Percentiles rank a stretch among this genome's conserved stretches.
phyloP scores from a whole-genome alignment of 2,888 invertebrate species.

The Epistrophe eligans region DNA sequence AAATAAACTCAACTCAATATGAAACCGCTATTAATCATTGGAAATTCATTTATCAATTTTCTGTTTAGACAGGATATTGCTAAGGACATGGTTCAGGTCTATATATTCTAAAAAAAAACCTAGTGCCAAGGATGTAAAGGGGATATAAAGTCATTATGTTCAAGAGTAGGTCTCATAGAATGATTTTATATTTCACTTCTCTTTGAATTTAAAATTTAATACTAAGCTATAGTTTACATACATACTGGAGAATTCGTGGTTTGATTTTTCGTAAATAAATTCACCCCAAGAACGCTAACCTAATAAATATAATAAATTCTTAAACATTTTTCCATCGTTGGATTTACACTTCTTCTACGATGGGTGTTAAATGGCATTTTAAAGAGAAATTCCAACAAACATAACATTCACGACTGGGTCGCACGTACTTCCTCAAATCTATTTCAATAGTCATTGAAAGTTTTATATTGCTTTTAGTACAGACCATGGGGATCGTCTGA shows the following conservation, averaged over 20 bases:
- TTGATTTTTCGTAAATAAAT: not conserved
- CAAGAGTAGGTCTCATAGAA: not conserved
- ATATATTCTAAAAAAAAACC: not conserved
- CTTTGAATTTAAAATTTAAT: not conserved
- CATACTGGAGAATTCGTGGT: not conserved
- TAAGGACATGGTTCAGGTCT: conserved; percentile 37
- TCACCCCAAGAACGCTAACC: no score
- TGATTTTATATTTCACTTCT: not conserved
- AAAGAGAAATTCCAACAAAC: no score
- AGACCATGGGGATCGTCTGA: no score
- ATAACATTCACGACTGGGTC: no score
- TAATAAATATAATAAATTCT: no score
- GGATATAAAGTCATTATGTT: not conserved
- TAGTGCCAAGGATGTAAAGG: not conserved
- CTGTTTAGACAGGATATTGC: conserved; percentile 52
- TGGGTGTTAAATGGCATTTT: no score
- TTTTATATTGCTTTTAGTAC: no score
- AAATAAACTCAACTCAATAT: conserved; percentile 53
- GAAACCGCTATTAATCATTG: conserved; percentile 71
- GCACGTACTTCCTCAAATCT: no score
- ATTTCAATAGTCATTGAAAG: no score
- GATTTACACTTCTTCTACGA: no score
- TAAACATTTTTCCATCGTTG: no score
- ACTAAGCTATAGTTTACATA: not conserved
- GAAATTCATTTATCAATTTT: conserved; percentile 68